phyloP scores from a whole-genome alignment of 2,113 vertebrate species.

The Lethenteron reissneri region DNA sequence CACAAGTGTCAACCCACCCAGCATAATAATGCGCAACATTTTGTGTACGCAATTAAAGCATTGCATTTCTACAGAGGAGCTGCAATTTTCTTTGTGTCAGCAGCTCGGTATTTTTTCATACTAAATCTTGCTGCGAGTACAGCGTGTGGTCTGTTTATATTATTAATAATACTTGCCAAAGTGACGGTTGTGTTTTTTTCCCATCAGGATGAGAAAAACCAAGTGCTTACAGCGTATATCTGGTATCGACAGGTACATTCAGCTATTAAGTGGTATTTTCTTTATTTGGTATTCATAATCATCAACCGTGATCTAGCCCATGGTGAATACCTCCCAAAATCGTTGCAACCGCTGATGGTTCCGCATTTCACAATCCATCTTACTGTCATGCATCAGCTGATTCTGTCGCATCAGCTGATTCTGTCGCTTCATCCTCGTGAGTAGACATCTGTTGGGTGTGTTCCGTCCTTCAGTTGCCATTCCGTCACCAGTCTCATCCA shows the following conservation, averaged over 20 bases:
- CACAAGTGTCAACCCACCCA: slow-evolving; percentile 12
- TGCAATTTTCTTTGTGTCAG: background rate
- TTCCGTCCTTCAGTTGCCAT: too few species aligned
- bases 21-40: background rate
- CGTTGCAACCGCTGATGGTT: too few species aligned
- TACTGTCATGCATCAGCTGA: too few species aligned
- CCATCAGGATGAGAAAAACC: slow-evolving; percentile 46
- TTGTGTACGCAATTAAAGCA: background rate
- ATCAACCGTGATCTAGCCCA: slow-evolving; percentile 3
- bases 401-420: too few species aligned
- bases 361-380: too few species aligned
- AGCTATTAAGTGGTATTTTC: background rate
- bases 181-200: slow-evolving; percentile 2
- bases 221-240: slow-evolving; percentile 73
- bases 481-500: too few species aligned
- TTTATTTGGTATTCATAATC: slow-evolving; percentile 8
- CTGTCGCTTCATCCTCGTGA: too few species aligned
- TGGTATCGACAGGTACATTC: slow-evolving; percentile 79
- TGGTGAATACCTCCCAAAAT: background rate
- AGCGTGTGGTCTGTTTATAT: background rate
- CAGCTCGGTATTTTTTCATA: background rate
- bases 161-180: background rate
- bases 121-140: background rate
- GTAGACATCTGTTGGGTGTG: too few species aligned
- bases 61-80: background rate